Evolutionary conservation across 2,113 vertebrate species (phyloP).

Genomic region (Desmodus rotundus): DNA sequence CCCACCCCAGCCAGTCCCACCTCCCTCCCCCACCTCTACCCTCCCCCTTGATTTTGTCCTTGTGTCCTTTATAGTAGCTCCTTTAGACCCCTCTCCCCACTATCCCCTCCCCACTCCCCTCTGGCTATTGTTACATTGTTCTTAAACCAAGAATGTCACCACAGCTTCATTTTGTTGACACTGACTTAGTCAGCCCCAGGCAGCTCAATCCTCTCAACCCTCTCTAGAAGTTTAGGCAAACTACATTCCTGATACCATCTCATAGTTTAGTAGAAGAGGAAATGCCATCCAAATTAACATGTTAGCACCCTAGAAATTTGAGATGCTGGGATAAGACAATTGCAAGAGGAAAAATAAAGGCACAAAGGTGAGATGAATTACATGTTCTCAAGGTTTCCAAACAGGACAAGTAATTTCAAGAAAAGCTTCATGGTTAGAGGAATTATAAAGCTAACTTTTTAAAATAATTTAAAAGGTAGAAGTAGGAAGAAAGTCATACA

Average conservation of each 20-base stretch:
- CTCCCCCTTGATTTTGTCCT: too few relatives aligned
- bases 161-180: constrained; percentile 35
- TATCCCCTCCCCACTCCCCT: too few relatives aligned
- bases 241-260: background rate
- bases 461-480: background rate
- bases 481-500: background rate
- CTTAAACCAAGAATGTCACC: constrained; percentile 17
- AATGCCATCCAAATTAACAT: background rate
- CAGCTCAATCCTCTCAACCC: background rate
- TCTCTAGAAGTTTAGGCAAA: background rate
- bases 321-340: background rate
- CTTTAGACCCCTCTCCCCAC: too few relatives aligned
- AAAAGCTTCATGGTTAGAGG: background rate
- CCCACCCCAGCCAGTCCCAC: too few relatives aligned
- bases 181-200: background rate
- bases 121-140: too few relatives aligned
- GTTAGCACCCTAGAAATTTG: background rate
- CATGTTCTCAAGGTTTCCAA: background rate
- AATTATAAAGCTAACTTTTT: background rate
- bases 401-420: background rate
- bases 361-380: background rate
- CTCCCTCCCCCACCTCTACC: too few relatives aligned
- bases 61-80: too few relatives aligned
- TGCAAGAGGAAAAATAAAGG: background rate
- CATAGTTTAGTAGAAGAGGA: background rate